Evolutionary conservation across 2,797 vertebrate species (phyloP).

Genomic region (Xenopus petersii): DNA sequence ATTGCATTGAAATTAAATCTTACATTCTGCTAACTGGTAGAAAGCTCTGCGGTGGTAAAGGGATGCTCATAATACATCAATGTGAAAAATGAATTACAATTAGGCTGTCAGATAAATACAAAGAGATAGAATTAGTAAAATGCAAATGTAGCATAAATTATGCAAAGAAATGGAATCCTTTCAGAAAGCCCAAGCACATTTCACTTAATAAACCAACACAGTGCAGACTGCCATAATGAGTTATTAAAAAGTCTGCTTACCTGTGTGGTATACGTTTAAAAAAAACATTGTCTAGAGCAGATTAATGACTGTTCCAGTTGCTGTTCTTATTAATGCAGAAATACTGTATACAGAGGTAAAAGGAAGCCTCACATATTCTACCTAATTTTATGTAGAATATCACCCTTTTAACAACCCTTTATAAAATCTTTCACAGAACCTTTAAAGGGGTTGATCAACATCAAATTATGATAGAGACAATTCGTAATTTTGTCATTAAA

Average conservation of each 20-base stretch:
- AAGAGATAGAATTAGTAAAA: conserved; percentile 46
- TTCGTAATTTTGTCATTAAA: too few relatives aligned
- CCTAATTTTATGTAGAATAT: too few relatives aligned
- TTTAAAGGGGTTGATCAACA: too few relatives aligned
- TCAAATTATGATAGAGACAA: too few relatives aligned
- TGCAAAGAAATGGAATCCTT: conserved; percentile 38
- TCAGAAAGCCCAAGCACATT: conserved; percentile 5
- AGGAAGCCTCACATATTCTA: too few relatives aligned
- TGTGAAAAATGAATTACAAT: conserved; percentile 42
- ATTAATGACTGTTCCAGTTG: not conserved
- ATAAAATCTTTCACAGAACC: too few relatives aligned
- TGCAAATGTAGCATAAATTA: conserved; percentile 43
- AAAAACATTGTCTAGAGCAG: not conserved
- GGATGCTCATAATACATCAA: conserved; percentile 17
- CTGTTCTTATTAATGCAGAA: not conserved
- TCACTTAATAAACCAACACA: conserved; percentile 22
- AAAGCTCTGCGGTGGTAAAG: conserved; percentile 5
- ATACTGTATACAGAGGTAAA: too few relatives aligned
- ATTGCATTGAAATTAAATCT: not conserved
- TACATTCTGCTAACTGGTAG: not conserved
- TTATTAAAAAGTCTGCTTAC: conserved; percentile 14
- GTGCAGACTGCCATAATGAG: not conserved
- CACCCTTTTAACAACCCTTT: too few relatives aligned
- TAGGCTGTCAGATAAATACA: conserved; percentile 46
- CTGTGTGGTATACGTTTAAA: not conserved